These are phyloP conservation scores for Tenthredo mesomela DNA, from an alignment of 2,888 invertebrate genomes.

Conservation along the genomic window DNA sequence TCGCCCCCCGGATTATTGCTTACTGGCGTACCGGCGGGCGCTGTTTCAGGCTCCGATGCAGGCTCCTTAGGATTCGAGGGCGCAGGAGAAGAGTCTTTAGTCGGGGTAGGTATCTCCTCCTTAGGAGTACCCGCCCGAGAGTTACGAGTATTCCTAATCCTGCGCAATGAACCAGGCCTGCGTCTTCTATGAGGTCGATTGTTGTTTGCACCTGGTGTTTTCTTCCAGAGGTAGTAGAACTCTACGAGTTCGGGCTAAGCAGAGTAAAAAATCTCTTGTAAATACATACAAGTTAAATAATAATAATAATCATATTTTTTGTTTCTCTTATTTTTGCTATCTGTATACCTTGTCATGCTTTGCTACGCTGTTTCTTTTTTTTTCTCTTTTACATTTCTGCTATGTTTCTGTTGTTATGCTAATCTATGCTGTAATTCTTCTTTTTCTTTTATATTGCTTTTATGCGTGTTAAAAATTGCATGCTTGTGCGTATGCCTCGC, in stretches of 20 bases:
- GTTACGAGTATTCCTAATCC: slow-evolving; percentile 93
- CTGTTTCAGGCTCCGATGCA: slow-evolving; percentile 57
- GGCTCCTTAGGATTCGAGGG: slow-evolving; percentile 70
- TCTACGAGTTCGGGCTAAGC: slow-evolving; percentile 95
- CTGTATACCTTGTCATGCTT: no score
- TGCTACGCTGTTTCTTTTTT: no score
- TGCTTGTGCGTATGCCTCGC: no score
- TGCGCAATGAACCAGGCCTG: slow-evolving; percentile 91
- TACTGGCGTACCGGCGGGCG: slow-evolving; percentile 70
- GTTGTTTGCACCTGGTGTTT: slow-evolving; percentile 98
- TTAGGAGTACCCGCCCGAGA: slow-evolving; percentile 90
- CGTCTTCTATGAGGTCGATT: slow-evolving; percentile 96
- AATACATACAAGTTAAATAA: slow-evolving; percentile 6
- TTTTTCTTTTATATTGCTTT: no score
- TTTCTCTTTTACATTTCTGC: no score
- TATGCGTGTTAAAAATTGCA: no score
- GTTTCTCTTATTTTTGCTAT: no score
- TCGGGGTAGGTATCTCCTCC: slow-evolving; percentile 85
- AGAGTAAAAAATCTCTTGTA: slow-evolving; percentile 56
- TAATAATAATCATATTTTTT: background rate
- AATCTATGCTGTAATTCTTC: no score
- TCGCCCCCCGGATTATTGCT: slow-evolving; percentile 78
- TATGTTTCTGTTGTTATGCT: no score
- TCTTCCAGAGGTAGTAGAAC: slow-evolving; percentile 99
- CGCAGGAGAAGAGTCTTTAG: slow-evolving; percentile 77